Evolutionary conservation across 2,113 vertebrate genomes (phyloP).

Genomic region (Maylandia zebra): DNA sequence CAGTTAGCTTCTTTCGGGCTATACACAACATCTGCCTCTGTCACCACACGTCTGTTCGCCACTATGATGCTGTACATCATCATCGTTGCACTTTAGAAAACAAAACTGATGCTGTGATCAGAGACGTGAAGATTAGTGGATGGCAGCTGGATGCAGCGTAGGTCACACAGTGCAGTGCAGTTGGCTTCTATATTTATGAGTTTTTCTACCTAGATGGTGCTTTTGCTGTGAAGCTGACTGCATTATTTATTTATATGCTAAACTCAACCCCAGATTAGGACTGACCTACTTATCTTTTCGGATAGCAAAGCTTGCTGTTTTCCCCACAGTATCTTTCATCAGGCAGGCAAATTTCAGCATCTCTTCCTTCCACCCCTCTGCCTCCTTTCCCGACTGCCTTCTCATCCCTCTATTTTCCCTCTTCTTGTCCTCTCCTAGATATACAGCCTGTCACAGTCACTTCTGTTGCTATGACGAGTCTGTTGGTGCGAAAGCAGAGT

Average conservation of each 20-base stretch:
- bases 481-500: conserved; percentile 34
- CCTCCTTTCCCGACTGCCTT: background rate
- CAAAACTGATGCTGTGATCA: background rate
- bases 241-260: conserved; percentile 60
- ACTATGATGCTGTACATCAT: background rate
- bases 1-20: background rate
- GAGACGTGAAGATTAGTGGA: background rate
- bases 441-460: conserved; percentile 14
- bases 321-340: conserved; percentile 13
- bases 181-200: background rate
- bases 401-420: background rate
- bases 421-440: background rate
- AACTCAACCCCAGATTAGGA: conserved; percentile 57
- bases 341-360: conserved; percentile 2
- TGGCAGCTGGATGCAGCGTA: background rate
- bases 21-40: background rate
- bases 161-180: background rate
- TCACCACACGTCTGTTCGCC: background rate
- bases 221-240: conserved; percentile 32
- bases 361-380: background rate
- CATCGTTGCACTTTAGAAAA: background rate
- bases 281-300: conserved; percentile 64
- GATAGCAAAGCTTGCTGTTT: conserved; percentile 29
- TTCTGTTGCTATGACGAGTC: conserved; percentile 64
- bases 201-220: conserved; percentile 11